A percentile compares a stretch with the other conserved stretches of the same genome.
These are phyloP conservation scores for Syrphus vitripennis DNA, from an alignment of 2,888 invertebrate species.

Conservation along the genomic window DNA sequence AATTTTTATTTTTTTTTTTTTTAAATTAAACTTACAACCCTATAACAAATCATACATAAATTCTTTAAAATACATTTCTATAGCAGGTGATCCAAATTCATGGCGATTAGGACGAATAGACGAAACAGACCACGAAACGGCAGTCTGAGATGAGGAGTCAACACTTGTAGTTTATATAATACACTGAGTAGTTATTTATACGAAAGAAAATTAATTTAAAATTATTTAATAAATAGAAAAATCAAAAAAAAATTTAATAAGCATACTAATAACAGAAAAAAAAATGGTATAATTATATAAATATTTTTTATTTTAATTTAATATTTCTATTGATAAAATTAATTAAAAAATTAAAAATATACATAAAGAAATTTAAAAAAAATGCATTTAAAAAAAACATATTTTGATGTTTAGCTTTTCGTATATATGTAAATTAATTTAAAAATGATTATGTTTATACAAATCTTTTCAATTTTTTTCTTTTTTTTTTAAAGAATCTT, in stretches of 20 bases:
- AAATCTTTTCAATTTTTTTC: too few relatives aligned
- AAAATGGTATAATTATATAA: slow-evolving; percentile 9
- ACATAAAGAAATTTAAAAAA: not conserved
- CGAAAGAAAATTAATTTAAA: slow-evolving; percentile 37
- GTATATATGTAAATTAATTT: not conserved
- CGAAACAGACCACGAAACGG: slow-evolving; percentile 91
- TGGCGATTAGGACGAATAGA: slow-evolving; percentile 91
- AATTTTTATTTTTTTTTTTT: too few relatives aligned
- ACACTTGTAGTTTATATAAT: slow-evolving; percentile 66
- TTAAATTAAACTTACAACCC: not conserved
- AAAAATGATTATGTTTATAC: not conserved
- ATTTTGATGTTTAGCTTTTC: not conserved
- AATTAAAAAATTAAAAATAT: not conserved
- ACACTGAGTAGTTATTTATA: slow-evolving; percentile 69
- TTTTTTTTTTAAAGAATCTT: not conserved
- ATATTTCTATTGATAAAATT: slow-evolving; percentile 46
- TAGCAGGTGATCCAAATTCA: slow-evolving; percentile 89
- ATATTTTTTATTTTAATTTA: slow-evolving; percentile 35
- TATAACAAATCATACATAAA: not conserved
- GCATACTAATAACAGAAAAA: not conserved
- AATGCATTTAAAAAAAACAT: not conserved
- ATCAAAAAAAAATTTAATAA: slow-evolving; percentile 35
- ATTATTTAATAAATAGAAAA: slow-evolving; percentile 32
- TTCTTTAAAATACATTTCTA: slow-evolving; percentile 31
- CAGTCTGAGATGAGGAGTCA: slow-evolving; percentile 83